Percentiles rank a stretch among this genome's conserved stretches.
phyloP scores from a whole-genome alignment of 2,113 vertebrate species.

The Antechinus stuartii region DNA sequence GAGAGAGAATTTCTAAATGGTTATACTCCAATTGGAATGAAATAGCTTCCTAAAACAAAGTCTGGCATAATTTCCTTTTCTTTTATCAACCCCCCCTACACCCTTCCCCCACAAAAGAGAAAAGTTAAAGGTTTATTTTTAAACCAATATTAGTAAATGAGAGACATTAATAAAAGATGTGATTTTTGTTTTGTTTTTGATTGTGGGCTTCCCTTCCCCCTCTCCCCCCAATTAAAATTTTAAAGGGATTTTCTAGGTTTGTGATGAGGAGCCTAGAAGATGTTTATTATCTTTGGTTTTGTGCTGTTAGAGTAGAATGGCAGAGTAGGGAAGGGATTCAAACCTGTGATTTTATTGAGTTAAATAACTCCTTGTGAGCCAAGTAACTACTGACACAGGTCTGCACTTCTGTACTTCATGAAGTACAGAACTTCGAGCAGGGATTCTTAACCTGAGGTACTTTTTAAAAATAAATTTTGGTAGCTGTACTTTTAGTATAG shows the following conservation, averaged over 20 bases:
- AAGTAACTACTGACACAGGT: too few species aligned
- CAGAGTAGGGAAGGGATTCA: not conserved
- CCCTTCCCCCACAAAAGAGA: not conserved
- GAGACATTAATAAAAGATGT: not conserved
- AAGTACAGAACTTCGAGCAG: not conserved
- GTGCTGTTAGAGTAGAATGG: not conserved
- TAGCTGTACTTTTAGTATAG: not conserved
- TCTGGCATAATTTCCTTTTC: not conserved
- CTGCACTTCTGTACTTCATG: too few species aligned
- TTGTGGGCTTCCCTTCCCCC: too few species aligned
- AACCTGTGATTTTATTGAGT: not conserved
- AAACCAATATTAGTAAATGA: not conserved
- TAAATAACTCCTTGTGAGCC: not conserved
- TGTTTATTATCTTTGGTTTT: not conserved
- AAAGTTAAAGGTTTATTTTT: not conserved
- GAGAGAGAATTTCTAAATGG: not conserved
- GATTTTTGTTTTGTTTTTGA: too few species aligned
- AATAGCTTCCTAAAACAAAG: not conserved
- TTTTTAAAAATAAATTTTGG: not conserved
- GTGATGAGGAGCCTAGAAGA: not conserved
- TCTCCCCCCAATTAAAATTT: not conserved
- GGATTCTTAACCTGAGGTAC: not conserved
- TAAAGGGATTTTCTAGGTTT: not conserved
- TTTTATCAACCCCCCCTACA: not conserved
- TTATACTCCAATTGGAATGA: not conserved